phyloP scores from a whole-genome alignment of 2,888 invertebrate genomes.

The Xanthostigma xanthostigma region DNA sequence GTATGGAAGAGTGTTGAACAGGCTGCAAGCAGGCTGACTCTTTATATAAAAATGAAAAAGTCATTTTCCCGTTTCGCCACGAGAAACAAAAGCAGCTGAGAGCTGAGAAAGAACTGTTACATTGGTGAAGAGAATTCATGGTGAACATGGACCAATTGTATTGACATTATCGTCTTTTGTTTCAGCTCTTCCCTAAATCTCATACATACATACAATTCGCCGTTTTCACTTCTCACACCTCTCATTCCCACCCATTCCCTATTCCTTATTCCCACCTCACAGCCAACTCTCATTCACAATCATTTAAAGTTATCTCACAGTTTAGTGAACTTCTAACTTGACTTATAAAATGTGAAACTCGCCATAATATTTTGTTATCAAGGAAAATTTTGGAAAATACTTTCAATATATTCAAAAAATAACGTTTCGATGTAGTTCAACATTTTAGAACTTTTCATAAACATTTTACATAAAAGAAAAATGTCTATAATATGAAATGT shows the following conservation, averaged over 20 bases:
- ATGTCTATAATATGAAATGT: too few relatives aligned
- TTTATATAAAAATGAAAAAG: background rate
- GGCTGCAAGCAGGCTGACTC: background rate
- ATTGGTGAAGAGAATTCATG: conserved; percentile 26
- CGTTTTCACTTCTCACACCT: background rate
- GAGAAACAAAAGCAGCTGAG: too few relatives aligned
- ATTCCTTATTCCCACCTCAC: background rate
- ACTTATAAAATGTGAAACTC: too few relatives aligned
- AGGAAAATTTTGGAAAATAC: too few relatives aligned
- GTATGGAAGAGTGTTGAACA: too few relatives aligned
- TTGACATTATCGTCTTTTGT: conserved; percentile 26
- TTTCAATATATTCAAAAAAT: too few relatives aligned
- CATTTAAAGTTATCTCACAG: background rate
- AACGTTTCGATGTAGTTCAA: too few relatives aligned
- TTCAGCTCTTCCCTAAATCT: too few relatives aligned
- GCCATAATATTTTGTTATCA: too few relatives aligned
- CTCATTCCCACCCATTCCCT: background rate
- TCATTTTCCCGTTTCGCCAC: background rate
- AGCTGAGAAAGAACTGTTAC: background rate
- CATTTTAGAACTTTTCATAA: too few relatives aligned
- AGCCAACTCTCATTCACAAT: background rate
- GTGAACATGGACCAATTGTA: conserved; percentile 27
- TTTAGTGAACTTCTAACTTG: background rate
- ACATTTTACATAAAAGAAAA: too few relatives aligned
- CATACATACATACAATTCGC: background rate